Base-by-base conservation (phyloP, 1,140 invertebrate genomes). In the Psix sp. region DNA sequence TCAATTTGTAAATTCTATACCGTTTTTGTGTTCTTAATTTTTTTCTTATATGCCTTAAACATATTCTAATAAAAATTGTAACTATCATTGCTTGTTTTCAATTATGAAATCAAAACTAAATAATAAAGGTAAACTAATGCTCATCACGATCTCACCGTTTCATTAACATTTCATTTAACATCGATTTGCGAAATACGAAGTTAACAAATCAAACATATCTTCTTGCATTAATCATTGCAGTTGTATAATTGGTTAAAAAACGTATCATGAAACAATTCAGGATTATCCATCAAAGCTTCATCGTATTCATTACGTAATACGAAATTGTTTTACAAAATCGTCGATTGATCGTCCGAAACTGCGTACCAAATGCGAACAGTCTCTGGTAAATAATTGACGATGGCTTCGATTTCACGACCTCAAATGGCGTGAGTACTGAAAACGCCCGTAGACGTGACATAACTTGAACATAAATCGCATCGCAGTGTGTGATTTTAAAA, bases 371-470 rank as follows among this genome's bases (percentile, higher is more conserved):
- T 29, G 9, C 42, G 17, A 17, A 45, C 21, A 45, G 21, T 45
- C 15, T 11, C 24, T 9, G 24, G 5, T 11, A 21, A 45, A 18
- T 45, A 35, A 48, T 48, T 48, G 26, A 11, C 45, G 31, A 33
- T 1, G 16, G 10, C 45, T 48, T 48, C 29, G 45, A 48, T 35
- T 48, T 48, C 45, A 48, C 17, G 31, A 48, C 45, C 45, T 48
- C 29, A 48, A 48, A 35, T 20, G 45, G 26, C 31, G 1, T n/a
- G 31, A 24, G 7, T 7, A 24, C 21, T 7, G 21, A 24, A 24
- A 45, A 45, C 43, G 16, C 15, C 13, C 24, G 11, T 15, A 2
- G 3, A 0, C 16, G 24, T 45, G 42, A 45, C 42, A 45, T 29
- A 45, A 29, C 42, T 0, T 1, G 35, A n/a, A 29, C 14, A 48